A percentile compares a stretch with the other conserved stretches of the same genome.
Conservation (phyloP, 2,113 vertebrate genomes). For the Sphaerodactylus townsendi region DNA sequence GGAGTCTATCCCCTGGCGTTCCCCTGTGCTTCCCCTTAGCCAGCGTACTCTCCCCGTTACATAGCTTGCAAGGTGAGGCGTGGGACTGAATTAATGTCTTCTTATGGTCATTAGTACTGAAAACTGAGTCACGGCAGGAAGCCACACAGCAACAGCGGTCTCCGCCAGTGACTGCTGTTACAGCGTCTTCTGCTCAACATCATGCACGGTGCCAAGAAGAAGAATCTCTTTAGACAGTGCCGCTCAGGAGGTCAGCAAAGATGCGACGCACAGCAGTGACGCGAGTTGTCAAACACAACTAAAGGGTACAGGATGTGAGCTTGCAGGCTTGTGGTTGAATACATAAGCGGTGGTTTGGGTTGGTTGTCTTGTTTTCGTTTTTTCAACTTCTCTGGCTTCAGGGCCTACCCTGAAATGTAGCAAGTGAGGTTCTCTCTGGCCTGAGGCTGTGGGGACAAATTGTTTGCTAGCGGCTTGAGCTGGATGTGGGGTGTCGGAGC, state of each 20-base stretch:
- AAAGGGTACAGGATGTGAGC: not conserved
- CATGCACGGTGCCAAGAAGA: not conserved
- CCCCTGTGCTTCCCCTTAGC: not conserved
- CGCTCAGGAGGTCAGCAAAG: accelerated
- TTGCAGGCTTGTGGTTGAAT: not conserved
- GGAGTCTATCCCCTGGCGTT: accelerated
- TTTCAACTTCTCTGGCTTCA: not conserved
- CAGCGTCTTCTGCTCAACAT: not conserved
- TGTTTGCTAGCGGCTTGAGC: not conserved
- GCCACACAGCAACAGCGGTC: not conserved
- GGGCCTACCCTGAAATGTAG: not conserved
- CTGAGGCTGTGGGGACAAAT: too few relatives aligned
- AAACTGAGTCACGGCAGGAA: not conserved
- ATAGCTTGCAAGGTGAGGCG: accelerated
- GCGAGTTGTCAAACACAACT: too few relatives aligned
- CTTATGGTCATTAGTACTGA: not conserved
- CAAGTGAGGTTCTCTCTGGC: not conserved
- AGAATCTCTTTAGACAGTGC: too few relatives aligned
- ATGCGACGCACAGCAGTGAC: not conserved
- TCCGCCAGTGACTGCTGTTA: not conserved
- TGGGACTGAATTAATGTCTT: not conserved
- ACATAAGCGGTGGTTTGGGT: too few relatives aligned
- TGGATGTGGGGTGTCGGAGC: too few relatives aligned
- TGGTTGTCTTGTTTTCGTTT: not conserved
- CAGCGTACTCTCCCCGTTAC: not conserved